Evolutionary conservation across 1,140 invertebrate species (phyloP), one percentile per base, ranked within the genome.

Genomic region (Drosophila insularis): DNA sequence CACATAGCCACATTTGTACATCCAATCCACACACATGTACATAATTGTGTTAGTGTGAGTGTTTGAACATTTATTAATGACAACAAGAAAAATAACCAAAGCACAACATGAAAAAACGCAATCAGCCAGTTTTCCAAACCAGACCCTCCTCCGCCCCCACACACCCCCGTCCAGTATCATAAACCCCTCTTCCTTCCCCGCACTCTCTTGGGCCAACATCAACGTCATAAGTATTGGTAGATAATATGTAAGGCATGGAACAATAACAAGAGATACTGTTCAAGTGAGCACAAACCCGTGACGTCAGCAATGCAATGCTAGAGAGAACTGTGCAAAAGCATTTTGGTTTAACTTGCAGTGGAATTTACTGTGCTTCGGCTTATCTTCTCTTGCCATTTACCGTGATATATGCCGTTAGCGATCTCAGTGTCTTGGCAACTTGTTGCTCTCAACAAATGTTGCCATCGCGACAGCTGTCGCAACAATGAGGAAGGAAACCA

Each of bases 401-500:
- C 43, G 4, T 21, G 43, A 21, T 17, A 50, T 8, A 21, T 2
- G 8, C 43, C 19, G 8, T 8, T 11, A 50, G 8, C 17, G 17
- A 11, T 50, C 8, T 50, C 17, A 27, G 27, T 7, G 17, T 50
- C 8, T 50, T 50, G 56, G 74, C 74, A 77, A 77, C 74, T 71
- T 78, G 67, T 67, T 77, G 72, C 67, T 55, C 39, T 63, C 74
- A 71, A 71, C 68, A 75, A 75, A 69, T 68, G 61, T 71, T 70
- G 73, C 73, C 54, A 64, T 54, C 27, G 40, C 56, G 43, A 50
- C 43, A 50, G 43, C 68, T 78, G 62, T 63, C 75, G 75, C 75
- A 78, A 78, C 75, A 78, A 78, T 78, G 74, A 78, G 75, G 75
- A 78, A 78, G 75, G 74, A 78, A 78, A 62, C 63, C 58, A 43